phyloP scores from a whole-genome alignment of 2,888 invertebrate genomes.

The Malacosoma neustria region DNA sequence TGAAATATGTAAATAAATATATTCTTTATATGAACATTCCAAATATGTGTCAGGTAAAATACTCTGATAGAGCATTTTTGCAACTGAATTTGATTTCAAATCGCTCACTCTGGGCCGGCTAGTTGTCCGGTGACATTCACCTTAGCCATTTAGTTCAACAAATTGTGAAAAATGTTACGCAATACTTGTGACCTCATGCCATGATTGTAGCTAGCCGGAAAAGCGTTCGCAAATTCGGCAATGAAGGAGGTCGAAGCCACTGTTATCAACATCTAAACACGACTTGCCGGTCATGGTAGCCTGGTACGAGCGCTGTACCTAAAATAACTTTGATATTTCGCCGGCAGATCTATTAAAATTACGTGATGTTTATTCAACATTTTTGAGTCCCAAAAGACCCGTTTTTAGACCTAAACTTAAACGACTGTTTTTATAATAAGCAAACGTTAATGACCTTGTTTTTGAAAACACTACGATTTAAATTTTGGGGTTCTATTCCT shows the following conservation, averaged over 20 bases:
- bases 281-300: slow-evolving; percentile 45
- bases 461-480: too few species aligned
- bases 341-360: slow-evolving; percentile 45
- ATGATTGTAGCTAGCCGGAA: slow-evolving; percentile 44
- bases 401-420: not conserved
- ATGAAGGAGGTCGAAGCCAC: slow-evolving; percentile 52
- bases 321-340: slow-evolving; percentile 52
- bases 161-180: slow-evolving; percentile 17
- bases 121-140: slow-evolving; percentile 11
- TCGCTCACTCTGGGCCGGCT: not conserved
- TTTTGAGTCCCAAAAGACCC: not conserved
- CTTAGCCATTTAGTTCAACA: slow-evolving; percentile 14
- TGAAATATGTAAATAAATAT: too few species aligned
- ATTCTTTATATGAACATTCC: too few species aligned
- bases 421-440: too few species aligned
- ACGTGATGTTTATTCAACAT: slow-evolving; percentile 21
- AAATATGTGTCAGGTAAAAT: too few species aligned
- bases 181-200: slow-evolving; percentile 18
- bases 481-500: too few species aligned
- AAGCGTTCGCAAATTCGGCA: slow-evolving; percentile 39
- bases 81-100: not conserved
- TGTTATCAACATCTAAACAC: slow-evolving; percentile 52
- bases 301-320: slow-evolving; percentile 37
- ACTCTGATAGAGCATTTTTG: too few species aligned
- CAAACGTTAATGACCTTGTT: too few species aligned